Conservation (phyloP, 1,140 invertebrate species). For the Babylonia areolata region DNA sequence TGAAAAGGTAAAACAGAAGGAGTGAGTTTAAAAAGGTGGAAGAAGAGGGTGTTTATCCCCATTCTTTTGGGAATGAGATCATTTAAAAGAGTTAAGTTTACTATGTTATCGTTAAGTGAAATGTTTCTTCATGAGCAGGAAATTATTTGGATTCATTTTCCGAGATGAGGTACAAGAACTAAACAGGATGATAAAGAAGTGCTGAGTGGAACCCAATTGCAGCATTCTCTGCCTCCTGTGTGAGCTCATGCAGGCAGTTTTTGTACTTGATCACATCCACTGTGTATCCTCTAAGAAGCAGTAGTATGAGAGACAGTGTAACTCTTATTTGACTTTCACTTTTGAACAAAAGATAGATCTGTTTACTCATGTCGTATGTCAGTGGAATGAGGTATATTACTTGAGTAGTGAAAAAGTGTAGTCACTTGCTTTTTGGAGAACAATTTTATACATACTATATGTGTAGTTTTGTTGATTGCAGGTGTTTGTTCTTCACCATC, state of each 20-base stretch:
- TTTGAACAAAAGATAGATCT: constrained; percentile 1
- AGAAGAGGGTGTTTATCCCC: too few species aligned
- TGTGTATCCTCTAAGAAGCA: not conserved
- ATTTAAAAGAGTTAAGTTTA: too few species aligned
- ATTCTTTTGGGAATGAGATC: too few species aligned
- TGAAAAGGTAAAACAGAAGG: too few species aligned
- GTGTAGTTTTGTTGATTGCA: not conserved
- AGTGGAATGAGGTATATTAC: not conserved
- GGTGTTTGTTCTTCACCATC: not conserved
- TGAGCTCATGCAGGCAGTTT: not conserved
- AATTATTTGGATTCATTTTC: too few species aligned
- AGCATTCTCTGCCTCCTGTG: not conserved
- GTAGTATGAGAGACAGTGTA: not conserved
- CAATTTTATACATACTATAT: not conserved
- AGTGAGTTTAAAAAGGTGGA: too few species aligned
- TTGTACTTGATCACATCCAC: constrained; percentile 1
- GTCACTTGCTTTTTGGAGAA: not conserved
- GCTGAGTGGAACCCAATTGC: not conserved
- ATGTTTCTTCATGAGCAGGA: too few species aligned
- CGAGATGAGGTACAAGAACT: not conserved
- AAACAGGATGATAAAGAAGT: not conserved
- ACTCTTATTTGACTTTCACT: not conserved
- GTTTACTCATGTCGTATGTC: not conserved
- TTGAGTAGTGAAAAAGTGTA: not conserved
- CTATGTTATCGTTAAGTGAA: too few species aligned